phyloP scores from a whole-genome alignment of 2,797 vertebrate genomes.

The Enteromius trimaculatus region DNA sequence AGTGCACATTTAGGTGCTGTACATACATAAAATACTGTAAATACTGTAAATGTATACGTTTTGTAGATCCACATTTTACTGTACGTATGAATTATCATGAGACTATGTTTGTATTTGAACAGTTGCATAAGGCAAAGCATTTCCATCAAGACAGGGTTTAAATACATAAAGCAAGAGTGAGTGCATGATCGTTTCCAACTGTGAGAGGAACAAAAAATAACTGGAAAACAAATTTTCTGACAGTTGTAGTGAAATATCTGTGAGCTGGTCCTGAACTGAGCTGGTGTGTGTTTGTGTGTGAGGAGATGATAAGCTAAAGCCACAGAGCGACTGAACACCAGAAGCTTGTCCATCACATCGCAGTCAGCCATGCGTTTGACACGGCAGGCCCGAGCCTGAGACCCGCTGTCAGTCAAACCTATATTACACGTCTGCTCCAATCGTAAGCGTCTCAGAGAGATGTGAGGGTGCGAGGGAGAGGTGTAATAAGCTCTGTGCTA shows the following conservation, averaged over 20 bases:
- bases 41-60: too few relatives aligned
- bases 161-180: background rate
- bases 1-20: too few relatives aligned
- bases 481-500: slow-evolving; percentile 15
- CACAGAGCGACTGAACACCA: slow-evolving; percentile 28
- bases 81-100: too few relatives aligned
- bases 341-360: slow-evolving; percentile 27
- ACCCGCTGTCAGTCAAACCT: slow-evolving; percentile 34
- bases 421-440: slow-evolving; percentile 28
- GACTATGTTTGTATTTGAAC: background rate
- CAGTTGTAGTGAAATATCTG: background rate
- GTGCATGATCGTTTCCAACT: background rate
- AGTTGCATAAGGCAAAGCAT: background rate
- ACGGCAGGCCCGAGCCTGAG: slow-evolving; percentile 7
- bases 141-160: background rate
- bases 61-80: too few relatives aligned
- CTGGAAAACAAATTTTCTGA: background rate
- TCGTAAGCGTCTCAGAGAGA: slow-evolving; percentile 11
- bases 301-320: slow-evolving; percentile 35
- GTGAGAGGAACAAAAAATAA: background rate
- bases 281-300: slow-evolving; percentile 23
- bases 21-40: too few relatives aligned
- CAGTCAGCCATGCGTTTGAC: slow-evolving; percentile 29
- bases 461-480: background rate
- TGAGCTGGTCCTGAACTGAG: background rate